Percentiles rank a stretch among this genome's conserved stretches.
phyloP scores from a whole-genome alignment of 1,140 invertebrate species.

The Temnothorax longispinosus region DNA sequence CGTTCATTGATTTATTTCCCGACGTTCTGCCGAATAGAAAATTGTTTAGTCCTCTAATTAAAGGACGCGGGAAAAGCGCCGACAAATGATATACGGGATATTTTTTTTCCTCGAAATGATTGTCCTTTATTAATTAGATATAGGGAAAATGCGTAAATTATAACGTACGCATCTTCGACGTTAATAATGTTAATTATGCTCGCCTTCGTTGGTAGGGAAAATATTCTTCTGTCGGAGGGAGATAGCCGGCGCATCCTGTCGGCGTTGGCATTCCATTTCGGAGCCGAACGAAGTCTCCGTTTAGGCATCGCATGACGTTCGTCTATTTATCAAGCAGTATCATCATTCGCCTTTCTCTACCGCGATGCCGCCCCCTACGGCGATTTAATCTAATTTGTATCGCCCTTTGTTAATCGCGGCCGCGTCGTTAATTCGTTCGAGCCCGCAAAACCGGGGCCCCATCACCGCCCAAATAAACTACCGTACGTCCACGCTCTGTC shows the following conservation, averaged over 20 bases:
- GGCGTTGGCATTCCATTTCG: conserved; percentile 68
- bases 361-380: conserved; percentile 83
- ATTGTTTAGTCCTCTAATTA: conserved; percentile 46
- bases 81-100: conserved; percentile 5
- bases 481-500: conserved; percentile 72
- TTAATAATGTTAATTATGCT: conserved; percentile 43
- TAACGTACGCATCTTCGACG: neutral
- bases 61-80: conserved; percentile 39
- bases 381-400: conserved; percentile 86
- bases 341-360: conserved; percentile 83
- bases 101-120: conserved; percentile 7
- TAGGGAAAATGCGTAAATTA: conserved; percentile 35
- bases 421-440: conserved; percentile 81
- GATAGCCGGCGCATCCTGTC: conserved; percentile 24
- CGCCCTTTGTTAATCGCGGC: conserved; percentile 83
- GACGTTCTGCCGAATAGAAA: conserved; percentile 38
- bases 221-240: neutral
- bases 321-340: conserved; percentile 85
- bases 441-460: conserved; percentile 70
- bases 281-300: conserved; percentile 73
- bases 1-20: conserved; percentile 63
- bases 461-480: conserved; percentile 80
- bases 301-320: conserved; percentile 84
- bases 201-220: conserved; percentile 10
- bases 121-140: conserved; percentile 36